These are phyloP conservation scores for Corydoras maculifer DNA, from an alignment of 2,113 vertebrate species.

Conservation along the genomic window DNA sequence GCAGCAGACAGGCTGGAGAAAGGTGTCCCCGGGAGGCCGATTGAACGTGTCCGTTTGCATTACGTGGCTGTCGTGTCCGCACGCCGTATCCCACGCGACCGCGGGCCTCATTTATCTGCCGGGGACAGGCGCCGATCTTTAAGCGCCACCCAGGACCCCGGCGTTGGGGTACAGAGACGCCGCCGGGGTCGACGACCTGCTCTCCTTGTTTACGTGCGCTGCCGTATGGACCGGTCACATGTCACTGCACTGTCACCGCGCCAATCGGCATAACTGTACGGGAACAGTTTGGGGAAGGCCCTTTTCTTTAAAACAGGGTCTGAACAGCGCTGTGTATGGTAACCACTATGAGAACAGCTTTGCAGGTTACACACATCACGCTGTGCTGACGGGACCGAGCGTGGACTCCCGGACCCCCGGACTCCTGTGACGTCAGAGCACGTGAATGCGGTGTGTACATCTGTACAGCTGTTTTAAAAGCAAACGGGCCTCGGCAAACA, in stretches of 20 bases:
- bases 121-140: conserved; percentile 5
- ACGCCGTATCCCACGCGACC: conserved; percentile 6
- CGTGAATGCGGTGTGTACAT: background rate
- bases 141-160: background rate
- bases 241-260: background rate
- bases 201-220: background rate
- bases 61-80: conserved; percentile 7
- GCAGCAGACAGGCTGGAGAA: background rate
- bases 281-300: no score
- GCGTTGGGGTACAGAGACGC: background rate
- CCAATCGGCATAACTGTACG: no score
- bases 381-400: no score
- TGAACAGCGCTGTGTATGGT: no score
- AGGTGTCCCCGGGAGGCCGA: conserved; percentile 1
- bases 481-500: background rate
- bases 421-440: background rate
- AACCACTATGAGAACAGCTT: no score
- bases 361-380: no score
- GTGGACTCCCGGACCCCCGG: no score
- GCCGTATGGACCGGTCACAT: background rate
- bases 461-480: background rate
- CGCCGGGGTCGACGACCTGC: background rate
- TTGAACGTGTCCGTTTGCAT: conserved; percentile 33
- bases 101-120: conserved; percentile 12
- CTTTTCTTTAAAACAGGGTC: no score